Conservation (phyloP, 1,140 invertebrate species). For the Drosophila oshimai region DNA sequence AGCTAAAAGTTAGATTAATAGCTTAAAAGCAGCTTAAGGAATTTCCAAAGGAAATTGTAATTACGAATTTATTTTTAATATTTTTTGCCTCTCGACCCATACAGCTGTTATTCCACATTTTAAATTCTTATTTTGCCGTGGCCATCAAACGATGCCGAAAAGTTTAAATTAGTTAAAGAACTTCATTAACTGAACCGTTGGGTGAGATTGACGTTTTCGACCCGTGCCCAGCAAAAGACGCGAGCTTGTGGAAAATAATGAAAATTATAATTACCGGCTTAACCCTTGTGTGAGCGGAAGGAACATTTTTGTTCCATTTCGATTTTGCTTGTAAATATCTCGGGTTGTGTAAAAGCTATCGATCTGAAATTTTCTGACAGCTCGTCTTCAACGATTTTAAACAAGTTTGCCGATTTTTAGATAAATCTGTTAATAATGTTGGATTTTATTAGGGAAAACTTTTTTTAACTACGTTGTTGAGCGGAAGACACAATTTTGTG, state of each 20-base stretch:
- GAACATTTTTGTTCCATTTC: no score
- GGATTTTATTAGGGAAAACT: no score
- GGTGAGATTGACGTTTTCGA: conserved; percentile 40
- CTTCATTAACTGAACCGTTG: conserved; percentile 49
- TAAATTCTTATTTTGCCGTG: conserved; percentile 32
- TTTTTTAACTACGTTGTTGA: no score
- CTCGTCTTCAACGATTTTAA: no score
- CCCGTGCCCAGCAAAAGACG: conserved; percentile 25
- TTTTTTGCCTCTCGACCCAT: conserved; percentile 6
- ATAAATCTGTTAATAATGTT: no score
- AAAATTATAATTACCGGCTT: conserved; percentile 74
- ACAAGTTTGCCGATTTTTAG: no score
- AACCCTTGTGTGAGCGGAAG: no score
- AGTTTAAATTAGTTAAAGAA: conserved; percentile 76
- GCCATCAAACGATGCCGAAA: conserved; percentile 51
- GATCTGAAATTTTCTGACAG: no score
- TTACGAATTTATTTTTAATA: conserved; percentile 3
- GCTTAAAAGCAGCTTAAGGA: not conserved
- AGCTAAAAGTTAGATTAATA: not conserved
- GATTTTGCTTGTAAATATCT: no score
- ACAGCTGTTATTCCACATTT: conserved; percentile 20
- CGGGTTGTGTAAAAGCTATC: no score
- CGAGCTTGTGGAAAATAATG: conserved; percentile 58
- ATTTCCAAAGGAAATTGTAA: conserved; percentile 5
- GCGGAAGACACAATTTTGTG: no score